A percentile compares a stretch with the other conserved stretches of the same genome.
Evolutionary conservation across 2,888 invertebrate genomes (phyloP).

Genomic region (Pseudeuparius sepicola): DNA sequence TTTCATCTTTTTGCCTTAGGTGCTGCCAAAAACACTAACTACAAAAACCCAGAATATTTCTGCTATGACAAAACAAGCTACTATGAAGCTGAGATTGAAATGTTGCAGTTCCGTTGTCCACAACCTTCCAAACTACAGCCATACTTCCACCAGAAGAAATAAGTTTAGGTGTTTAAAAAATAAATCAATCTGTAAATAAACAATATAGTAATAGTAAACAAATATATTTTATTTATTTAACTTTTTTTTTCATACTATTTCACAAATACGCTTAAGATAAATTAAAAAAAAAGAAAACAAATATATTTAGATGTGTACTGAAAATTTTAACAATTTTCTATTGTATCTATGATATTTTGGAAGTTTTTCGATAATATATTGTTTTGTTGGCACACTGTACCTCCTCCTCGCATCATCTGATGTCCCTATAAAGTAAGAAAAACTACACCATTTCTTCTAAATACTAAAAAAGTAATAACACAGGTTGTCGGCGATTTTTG

Average conservation of each 20-base stretch:
- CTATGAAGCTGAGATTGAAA: conserved; percentile 77
- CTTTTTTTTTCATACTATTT: background rate
- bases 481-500: too few relatives aligned
- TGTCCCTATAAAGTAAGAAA: too few relatives aligned
- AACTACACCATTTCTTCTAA: too few relatives aligned
- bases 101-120: conserved; percentile 67
- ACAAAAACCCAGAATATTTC: conserved; percentile 85
- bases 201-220: too few relatives aligned
- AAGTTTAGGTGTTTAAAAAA: too few relatives aligned
- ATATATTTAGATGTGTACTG: too few relatives aligned
- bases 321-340: background rate
- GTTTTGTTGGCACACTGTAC: background rate
- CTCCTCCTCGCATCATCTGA: background rate
- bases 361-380: background rate
- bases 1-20: conserved; percentile 26
- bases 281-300: conserved; percentile 1
- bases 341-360: background rate
- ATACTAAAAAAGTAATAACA: too few relatives aligned
- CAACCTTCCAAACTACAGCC: conserved; percentile 52
- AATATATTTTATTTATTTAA: conserved; percentile 1
- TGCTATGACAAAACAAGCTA: conserved; percentile 67
- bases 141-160: too few relatives aligned
- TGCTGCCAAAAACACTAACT: conserved; percentile 52
- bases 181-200: too few relatives aligned
- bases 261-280: too few relatives aligned